Evolutionary conservation across 2,888 invertebrate species (phyloP).

Genomic region (Nomada fabriciana): DNA sequence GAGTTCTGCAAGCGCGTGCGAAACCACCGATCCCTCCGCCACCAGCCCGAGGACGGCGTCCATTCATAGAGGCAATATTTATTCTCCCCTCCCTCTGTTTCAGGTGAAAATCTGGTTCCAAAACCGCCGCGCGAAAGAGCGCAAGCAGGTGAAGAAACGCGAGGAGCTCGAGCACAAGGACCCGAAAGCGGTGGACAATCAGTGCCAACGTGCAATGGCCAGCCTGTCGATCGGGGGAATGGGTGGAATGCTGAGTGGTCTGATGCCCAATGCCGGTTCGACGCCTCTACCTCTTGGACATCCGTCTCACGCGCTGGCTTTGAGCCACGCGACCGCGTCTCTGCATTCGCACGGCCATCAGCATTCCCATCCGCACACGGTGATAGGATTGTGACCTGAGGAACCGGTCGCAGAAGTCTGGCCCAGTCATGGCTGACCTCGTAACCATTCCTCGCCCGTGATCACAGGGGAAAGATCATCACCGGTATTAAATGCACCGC

Average conservation of each 20-base stretch:
- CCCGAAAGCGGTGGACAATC: slow-evolving; percentile 15
- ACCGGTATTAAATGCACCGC: not conserved
- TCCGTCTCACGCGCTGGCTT: slow-evolving; percentile 67
- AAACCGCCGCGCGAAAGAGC: slow-evolving; percentile 96
- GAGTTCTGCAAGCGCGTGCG: not conserved
- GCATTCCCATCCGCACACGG: slow-evolving; percentile 72
- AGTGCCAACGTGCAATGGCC: slow-evolving; percentile 72
- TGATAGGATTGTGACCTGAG: slow-evolving; percentile 78
- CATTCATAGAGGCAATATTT: not conserved
- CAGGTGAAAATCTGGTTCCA: slow-evolving; percentile 95
- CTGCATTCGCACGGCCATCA: slow-evolving; percentile 72
- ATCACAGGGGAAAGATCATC: slow-evolving; percentile 9
- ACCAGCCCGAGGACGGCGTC: too few species aligned
- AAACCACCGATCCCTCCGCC: too few species aligned
- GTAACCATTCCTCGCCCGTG: slow-evolving; percentile 4
- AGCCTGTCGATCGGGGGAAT: slow-evolving; percentile 74
- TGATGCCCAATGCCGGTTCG: slow-evolving; percentile 73
- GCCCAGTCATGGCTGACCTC: slow-evolving; percentile 67
- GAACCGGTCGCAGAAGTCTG: slow-evolving; percentile 52
- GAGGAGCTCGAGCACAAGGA: slow-evolving; percentile 85
- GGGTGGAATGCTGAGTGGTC: slow-evolving; percentile 76
- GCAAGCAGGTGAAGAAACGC: slow-evolving; percentile 94
- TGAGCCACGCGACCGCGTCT: slow-evolving; percentile 66
- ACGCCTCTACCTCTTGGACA: slow-evolving; percentile 60
- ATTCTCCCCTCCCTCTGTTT: slow-evolving; percentile 44